A percentile compares a stretch with the other conserved stretches of the same genome.
Conservation (phyloP, 2,113 vertebrate species). For the Puffinus mauretanicus region DNA sequence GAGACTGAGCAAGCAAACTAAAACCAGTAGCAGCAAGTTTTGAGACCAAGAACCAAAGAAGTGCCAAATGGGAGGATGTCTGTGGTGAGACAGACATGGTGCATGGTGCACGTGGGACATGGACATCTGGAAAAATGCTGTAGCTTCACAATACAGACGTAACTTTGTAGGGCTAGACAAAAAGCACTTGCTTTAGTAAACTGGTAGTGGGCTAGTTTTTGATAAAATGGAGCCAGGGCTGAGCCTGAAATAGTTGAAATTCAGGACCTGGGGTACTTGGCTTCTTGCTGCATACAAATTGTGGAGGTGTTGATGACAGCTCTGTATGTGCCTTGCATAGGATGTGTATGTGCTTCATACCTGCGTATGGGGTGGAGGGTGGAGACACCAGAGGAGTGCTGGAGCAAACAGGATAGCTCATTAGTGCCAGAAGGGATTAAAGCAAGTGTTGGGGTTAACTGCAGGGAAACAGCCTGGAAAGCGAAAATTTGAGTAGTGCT, state of each 20-base stretch:
- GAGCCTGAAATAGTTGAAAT: background rate
- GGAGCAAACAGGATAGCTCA: too few relatives aligned
- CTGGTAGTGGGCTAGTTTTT: background rate
- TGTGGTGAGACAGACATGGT: fast-evolving
- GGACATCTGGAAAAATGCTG: background rate
- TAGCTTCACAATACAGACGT: background rate
- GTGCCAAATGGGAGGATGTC: background rate
- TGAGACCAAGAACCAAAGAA: background rate
- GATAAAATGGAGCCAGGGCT: background rate
- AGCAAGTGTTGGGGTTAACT: too few relatives aligned
- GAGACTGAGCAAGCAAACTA: too few relatives aligned
- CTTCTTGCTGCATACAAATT: fast-evolving
- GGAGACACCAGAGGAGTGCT: too few relatives aligned
- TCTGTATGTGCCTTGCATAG: fast-evolving
- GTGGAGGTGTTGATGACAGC: background rate
- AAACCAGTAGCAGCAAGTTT: background rate
- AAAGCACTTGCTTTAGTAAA: background rate
- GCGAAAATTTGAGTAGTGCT: fast-evolving
- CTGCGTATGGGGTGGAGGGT: fast-evolving
- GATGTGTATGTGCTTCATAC: background rate
- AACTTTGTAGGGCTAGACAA: background rate
- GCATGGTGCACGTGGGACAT: too few relatives aligned
- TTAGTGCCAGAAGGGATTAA: too few relatives aligned
- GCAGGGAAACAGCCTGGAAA: background rate
- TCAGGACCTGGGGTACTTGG: background rate